Evolutionary conservation across 2,797 vertebrate species (phyloP).

Genomic region (Stomatorhinus walkeri): DNA sequence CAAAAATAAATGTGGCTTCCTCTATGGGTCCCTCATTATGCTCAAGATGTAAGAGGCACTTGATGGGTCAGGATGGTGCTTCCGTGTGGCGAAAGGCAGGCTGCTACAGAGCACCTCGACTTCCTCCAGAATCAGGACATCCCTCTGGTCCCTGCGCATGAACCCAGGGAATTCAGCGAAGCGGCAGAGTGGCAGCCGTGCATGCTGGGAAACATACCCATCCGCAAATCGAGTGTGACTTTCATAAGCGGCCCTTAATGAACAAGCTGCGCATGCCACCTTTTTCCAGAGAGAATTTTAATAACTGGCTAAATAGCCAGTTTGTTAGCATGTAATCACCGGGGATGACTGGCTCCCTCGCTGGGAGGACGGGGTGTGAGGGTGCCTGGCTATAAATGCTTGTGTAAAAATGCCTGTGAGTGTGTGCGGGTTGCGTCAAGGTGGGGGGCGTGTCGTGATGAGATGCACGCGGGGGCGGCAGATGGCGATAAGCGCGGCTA

Average conservation of each 20-base stretch:
- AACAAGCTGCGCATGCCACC: background rate
- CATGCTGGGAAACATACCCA: background rate
- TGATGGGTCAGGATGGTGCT: background rate
- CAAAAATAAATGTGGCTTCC: constrained; percentile 12
- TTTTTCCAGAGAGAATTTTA: background rate
- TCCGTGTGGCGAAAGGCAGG: background rate
- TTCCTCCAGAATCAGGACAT: background rate
- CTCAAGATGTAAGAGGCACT: background rate
- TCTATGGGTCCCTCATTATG: background rate
- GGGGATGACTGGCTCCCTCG: background rate
- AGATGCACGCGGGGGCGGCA: background rate
- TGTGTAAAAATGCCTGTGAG: background rate
- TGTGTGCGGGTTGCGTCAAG: background rate
- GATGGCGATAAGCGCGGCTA: background rate
- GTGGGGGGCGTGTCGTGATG: background rate
- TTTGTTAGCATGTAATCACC: background rate
- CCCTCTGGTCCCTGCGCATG: background rate
- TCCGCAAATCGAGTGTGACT: background rate
- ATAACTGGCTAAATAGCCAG: background rate
- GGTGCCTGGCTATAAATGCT: background rate
- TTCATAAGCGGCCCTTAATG: background rate
- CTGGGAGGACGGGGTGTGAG: background rate
- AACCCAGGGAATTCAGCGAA: background rate
- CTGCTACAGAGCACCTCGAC: background rate
- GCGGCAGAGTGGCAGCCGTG: background rate